These are phyloP conservation scores for Channa argus DNA, from an alignment of 2,113 vertebrate genomes.

Conservation along the genomic window DNA sequence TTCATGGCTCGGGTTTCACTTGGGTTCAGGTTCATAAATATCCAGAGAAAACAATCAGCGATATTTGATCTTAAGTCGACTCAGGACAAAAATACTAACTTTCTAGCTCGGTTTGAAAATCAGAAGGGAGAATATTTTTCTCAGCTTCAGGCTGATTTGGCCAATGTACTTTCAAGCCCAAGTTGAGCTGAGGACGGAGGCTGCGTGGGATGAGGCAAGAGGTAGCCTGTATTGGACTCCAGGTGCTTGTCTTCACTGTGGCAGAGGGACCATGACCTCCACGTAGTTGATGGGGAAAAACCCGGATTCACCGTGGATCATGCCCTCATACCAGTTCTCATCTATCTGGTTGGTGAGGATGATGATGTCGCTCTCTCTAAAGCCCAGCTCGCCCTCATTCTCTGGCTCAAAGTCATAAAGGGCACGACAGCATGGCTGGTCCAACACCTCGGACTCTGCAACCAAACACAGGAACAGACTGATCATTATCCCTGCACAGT, in stretches of 20 bases:
- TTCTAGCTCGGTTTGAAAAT: slow-evolving; percentile 7
- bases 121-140: background rate
- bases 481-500: background rate
- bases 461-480: background rate
- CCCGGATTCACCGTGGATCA: slow-evolving; percentile 90
- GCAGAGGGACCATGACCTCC: slow-evolving; percentile 91
- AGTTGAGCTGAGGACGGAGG: slow-evolving; percentile 7
- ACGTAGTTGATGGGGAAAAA: slow-evolving; percentile 98
- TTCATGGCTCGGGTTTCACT: slow-evolving; percentile 51
- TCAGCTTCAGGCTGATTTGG: background rate
- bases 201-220: slow-evolving; percentile 5
- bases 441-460: slow-evolving; percentile 86
- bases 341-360: slow-evolving; percentile 95
- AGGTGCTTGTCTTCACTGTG: slow-evolving; percentile 81
- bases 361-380: slow-evolving; percentile 96
- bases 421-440: slow-evolving; percentile 94
- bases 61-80: slow-evolving; percentile 9
- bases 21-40: slow-evolving; percentile 39
- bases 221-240: background rate
- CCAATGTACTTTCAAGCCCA: background rate
- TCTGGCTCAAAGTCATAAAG: slow-evolving; percentile 95
- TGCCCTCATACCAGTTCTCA: slow-evolving; percentile 97
- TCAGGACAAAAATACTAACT: slow-evolving; percentile 14
- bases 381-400: slow-evolving; percentile 94
- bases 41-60: slow-evolving; percentile 13